Conservation (phyloP, 2,113 vertebrate genomes). For the Sorex fumeus region DNA sequence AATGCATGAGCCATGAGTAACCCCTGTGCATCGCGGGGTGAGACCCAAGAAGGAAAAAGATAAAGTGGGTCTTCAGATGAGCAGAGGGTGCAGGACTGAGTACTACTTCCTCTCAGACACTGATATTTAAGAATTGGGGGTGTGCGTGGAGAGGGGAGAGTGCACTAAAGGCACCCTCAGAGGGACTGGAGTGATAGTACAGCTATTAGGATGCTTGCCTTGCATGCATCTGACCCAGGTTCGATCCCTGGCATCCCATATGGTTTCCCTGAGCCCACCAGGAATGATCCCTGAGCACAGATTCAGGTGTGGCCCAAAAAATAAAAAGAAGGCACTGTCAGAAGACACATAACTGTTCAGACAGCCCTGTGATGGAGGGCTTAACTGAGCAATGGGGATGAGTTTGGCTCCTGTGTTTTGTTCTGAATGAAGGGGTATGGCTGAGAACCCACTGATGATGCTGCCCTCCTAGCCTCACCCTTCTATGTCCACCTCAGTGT, state of each 20-base stretch:
- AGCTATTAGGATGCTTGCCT: no score
- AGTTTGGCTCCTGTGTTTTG: slow-evolving; percentile 44
- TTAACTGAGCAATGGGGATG: neutral
- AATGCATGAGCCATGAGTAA: no score
- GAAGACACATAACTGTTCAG: neutral
- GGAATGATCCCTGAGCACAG: no score
- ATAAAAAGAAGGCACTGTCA: neutral
- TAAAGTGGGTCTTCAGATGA: slow-evolving; percentile 35
- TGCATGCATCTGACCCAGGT: no score
- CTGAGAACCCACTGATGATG: slow-evolving; percentile 11
- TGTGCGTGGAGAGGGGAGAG: neutral
- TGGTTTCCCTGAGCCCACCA: no score
- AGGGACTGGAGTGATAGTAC: neutral
- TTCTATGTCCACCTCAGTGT: slow-evolving; percentile 73
- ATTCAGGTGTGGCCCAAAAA: no score
- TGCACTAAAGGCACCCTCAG: neutral
- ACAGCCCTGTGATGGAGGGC: neutral
- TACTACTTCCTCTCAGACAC: slow-evolving; percentile 31
- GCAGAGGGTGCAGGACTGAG: slow-evolving; percentile 13
- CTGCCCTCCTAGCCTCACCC: neutral
- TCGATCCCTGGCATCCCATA: no score
- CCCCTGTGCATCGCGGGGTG: no score
- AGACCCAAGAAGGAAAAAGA: no score
- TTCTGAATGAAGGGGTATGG: slow-evolving; percentile 33
- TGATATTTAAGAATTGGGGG: slow-evolving; percentile 22